A percentile compares a stretch with the other conserved stretches of the same genome.
Conservation (phyloP, 2,888 invertebrate species). For the Girardia tigrina region DNA sequence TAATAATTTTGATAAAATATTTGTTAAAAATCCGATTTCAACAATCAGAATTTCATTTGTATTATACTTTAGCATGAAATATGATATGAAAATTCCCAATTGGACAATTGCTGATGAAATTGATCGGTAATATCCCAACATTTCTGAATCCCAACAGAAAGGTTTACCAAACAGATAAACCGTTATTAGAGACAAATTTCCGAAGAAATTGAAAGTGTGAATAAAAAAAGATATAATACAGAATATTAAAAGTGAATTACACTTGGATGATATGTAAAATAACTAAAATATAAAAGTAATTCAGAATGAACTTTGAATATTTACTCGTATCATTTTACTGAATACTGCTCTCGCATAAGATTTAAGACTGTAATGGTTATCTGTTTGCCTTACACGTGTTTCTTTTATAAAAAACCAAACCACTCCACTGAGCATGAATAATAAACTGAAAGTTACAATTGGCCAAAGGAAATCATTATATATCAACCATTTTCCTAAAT, state of each 20-base stretch:
- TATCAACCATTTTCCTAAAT: background rate
- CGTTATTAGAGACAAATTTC: background rate
- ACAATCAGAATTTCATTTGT: background rate
- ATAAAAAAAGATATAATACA: background rate
- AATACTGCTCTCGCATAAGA: background rate
- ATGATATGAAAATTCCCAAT: background rate
- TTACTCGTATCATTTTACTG: background rate
- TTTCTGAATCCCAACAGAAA: background rate
- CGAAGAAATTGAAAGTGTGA: constrained; percentile 19
- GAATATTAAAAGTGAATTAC: background rate
- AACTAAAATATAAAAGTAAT: background rate
- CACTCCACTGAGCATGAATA: background rate
- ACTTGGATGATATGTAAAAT: background rate
- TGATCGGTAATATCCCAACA: constrained; percentile 4
- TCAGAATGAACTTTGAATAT: background rate
- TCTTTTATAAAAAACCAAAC: background rate
- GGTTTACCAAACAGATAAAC: background rate
- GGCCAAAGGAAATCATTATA: background rate
- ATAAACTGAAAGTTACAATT: background rate
- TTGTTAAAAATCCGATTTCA: constrained; percentile 17
- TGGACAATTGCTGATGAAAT: constrained; percentile 12
- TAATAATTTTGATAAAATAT: background rate
- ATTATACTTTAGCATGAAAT: background rate
- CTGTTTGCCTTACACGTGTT: background rate
- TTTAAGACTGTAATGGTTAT: background rate